These are phyloP conservation scores for Perca flavescens DNA, from an alignment of 2,113 vertebrate species.

Conservation along the genomic window DNA sequence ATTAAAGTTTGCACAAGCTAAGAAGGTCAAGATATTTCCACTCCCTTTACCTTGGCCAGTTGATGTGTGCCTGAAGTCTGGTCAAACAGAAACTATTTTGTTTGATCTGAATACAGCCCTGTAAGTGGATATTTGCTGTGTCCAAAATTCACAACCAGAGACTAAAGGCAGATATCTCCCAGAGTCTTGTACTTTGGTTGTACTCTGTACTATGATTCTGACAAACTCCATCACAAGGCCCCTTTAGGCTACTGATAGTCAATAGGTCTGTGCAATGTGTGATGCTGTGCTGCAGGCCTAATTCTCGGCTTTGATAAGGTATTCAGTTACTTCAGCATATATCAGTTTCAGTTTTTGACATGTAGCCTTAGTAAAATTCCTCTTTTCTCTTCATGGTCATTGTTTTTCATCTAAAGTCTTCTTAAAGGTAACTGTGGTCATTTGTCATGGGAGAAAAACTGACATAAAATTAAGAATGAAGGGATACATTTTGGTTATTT, in stretches of 20 bases:
- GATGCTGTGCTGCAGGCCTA: constrained; percentile 67
- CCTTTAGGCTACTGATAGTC: constrained; percentile 62
- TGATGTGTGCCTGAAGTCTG: constrained; percentile 30
- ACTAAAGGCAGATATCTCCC: constrained; percentile 58
- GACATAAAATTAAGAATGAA: constrained; percentile 19
- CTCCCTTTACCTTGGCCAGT: constrained; percentile 31
- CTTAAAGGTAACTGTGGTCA: neutral
- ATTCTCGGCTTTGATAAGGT: constrained; percentile 68
- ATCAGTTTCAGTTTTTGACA: constrained; percentile 63
- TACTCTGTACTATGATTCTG: constrained; percentile 62
- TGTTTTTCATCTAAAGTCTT: constrained; percentile 34
- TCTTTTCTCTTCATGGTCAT: constrained; percentile 14
- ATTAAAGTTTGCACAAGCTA: constrained; percentile 23
- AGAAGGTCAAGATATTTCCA: constrained; percentile 37
- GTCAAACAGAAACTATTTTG: constrained; percentile 49
- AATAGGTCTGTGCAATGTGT: constrained; percentile 51
- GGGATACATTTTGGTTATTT: neutral
- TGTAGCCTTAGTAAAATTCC: constrained; percentile 27
- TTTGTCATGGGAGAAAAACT: constrained; percentile 19
- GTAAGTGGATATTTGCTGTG: constrained; percentile 53
- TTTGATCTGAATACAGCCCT: constrained; percentile 57
- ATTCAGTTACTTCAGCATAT: constrained; percentile 63
- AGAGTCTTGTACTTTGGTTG: constrained; percentile 45
- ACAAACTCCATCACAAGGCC: constrained; percentile 63
- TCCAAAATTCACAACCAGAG: constrained; percentile 50